phyloP scores from a whole-genome alignment of 2,113 vertebrate species.

The Rafetus swinhoei region DNA sequence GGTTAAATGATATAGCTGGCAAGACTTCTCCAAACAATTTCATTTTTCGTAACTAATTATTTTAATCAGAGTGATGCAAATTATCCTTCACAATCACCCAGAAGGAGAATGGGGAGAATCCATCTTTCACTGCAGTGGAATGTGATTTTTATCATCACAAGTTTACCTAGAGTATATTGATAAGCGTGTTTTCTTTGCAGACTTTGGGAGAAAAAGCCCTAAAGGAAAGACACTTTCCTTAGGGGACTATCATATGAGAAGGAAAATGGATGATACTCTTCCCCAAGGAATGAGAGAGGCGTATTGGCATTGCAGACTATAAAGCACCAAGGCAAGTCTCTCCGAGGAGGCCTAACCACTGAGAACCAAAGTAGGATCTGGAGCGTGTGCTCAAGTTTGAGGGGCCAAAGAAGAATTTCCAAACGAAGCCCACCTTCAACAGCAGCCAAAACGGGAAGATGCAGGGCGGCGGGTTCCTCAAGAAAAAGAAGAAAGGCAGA shows the following conservation, averaged over 20 bases:
- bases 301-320: not conserved
- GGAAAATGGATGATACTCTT: rapidly evolving
- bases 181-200: not conserved
- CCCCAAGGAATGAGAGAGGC: not conserved
- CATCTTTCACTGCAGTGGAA: not conserved
- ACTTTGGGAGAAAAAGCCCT: not conserved
- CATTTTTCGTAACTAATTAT: not conserved
- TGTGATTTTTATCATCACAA: rapidly evolving
- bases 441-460: constrained; percentile 15
- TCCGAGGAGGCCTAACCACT: not conserved
- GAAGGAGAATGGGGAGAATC: not conserved
- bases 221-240: not conserved
- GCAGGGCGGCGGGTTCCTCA: not conserved
- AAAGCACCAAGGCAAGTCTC: not conserved
- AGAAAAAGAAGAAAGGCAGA: not conserved
- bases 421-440: not conserved
- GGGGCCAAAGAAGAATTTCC: not conserved
- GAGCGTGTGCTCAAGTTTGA: not conserved
- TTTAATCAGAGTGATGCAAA: not conserved
- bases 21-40: not conserved
- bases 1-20: not conserved
- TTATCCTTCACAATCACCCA: not conserved
- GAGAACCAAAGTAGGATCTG: no score
- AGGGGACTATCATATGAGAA: not conserved
- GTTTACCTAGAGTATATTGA: not conserved